phyloP scores from a whole-genome alignment of 2,888 invertebrate genomes.

The Ormyrus nitidulus region DNA sequence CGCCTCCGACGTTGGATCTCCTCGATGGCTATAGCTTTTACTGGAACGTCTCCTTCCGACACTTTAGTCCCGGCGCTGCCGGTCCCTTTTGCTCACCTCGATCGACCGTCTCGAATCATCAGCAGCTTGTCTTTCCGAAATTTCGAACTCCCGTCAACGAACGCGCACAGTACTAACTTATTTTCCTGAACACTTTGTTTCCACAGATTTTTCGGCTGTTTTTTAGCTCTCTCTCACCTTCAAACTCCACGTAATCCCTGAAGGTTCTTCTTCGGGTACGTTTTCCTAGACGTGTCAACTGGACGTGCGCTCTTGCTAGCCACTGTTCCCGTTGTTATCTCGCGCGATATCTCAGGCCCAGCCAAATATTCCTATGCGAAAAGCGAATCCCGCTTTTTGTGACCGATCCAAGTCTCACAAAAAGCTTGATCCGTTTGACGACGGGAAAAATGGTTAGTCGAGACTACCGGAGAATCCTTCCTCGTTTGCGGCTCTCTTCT shows the following conservation, averaged over 20 bases:
- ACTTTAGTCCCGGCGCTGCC: not conserved
- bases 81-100: not conserved
- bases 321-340: too few relatives aligned
- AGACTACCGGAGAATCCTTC: constrained; percentile 68
- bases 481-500: constrained; percentile 63
- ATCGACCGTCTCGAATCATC: not conserved
- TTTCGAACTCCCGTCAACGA: too few relatives aligned
- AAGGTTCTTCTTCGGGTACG: too few relatives aligned
- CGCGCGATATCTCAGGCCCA: not conserved
- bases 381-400: constrained; percentile 76
- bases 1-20: too few relatives aligned
- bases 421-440: constrained; percentile 76
- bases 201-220: too few relatives aligned
- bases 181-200: too few relatives aligned
- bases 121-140: not conserved
- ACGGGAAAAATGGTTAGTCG: constrained; percentile 72
- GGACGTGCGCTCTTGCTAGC: too few relatives aligned
- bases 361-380: constrained; percentile 74
- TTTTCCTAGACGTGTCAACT: too few relatives aligned
- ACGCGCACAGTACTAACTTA: too few relatives aligned
- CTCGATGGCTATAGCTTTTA: too few relatives aligned
- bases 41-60: not conserved
- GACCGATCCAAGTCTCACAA: constrained; percentile 75
- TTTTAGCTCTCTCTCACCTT: not conserved
- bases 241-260: too few relatives aligned